phyloP scores from a whole-genome alignment of 2,888 invertebrate species.

The Aphodius granarius region DNA sequence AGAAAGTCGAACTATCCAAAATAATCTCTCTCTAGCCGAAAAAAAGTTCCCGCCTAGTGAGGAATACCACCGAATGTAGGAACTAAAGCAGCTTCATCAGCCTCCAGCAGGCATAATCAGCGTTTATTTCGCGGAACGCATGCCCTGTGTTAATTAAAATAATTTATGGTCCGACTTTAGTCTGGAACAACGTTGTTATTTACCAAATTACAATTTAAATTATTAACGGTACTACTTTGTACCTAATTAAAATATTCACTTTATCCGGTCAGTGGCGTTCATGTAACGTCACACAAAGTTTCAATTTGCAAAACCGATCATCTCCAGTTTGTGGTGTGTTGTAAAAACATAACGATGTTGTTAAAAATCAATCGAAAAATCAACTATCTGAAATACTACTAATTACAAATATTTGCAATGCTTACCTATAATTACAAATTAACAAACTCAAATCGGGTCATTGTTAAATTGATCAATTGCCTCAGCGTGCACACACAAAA shows the following conservation, averaged over 20 bases:
- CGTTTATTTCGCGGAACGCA: neutral
- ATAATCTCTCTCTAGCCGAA: neutral
- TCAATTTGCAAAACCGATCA: neutral
- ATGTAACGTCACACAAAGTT: neutral
- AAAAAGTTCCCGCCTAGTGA: neutral
- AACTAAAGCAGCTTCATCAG: neutral
- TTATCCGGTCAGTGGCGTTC: no score
- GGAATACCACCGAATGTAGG: neutral
- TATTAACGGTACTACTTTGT: neutral
- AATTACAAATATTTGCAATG: neutral
- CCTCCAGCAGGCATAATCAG: neutral
- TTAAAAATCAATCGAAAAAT: neutral
- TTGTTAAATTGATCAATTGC: slow-evolving; percentile 5
- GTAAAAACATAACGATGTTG: no score
- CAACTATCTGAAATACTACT: neutral
- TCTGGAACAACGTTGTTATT: neutral
- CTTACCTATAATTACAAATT: neutral
- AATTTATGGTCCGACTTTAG: neutral
- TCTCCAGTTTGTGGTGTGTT: no score
- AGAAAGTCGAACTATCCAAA: neutral
- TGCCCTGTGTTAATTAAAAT: neutral
- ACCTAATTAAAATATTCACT: neutral
- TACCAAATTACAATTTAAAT: neutral
- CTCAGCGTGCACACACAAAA: neutral
- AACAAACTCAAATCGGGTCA: slow-evolving; percentile 2